These are phyloP conservation scores for Neria commutata DNA, from an alignment of 2,888 invertebrate genomes.

Conservation along the genomic window DNA sequence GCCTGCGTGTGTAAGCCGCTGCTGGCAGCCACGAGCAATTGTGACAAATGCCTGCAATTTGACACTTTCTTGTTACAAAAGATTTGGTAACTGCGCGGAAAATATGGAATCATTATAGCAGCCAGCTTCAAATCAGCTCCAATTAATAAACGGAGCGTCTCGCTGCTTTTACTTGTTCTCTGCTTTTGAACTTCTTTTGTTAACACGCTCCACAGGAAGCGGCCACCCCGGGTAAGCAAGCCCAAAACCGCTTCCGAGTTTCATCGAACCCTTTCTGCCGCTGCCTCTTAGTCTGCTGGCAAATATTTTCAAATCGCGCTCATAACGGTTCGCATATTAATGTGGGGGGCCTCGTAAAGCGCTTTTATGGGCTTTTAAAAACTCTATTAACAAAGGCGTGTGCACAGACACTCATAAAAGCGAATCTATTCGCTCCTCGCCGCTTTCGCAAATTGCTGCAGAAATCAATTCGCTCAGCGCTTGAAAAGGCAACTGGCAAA, in stretches of 20 bases:
- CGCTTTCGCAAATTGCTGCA: slow-evolving; percentile 51
- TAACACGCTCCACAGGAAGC: background rate
- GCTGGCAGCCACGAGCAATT: slow-evolving; percentile 14
- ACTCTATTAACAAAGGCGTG: slow-evolving; percentile 46
- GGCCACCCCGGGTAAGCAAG: background rate
- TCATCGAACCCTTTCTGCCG: slow-evolving; percentile 37
- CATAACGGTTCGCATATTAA: slow-evolving; percentile 52
- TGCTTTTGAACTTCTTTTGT: background rate
- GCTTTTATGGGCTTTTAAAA: slow-evolving; percentile 52
- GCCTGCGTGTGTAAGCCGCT: background rate
- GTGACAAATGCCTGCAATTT: slow-evolving; percentile 52
- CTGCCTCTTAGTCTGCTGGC: slow-evolving; percentile 36
- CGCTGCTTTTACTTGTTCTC: background rate
- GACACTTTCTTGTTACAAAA: slow-evolving; percentile 33
- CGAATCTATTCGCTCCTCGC: no score
- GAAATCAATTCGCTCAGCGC: slow-evolving; percentile 45
- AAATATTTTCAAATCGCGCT: slow-evolving; percentile 53
- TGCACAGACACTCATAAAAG: slow-evolving; percentile 45
- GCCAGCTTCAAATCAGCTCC: background rate
- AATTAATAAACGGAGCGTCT: background rate
- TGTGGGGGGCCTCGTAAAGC: slow-evolving; percentile 45
- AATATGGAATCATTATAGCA: background rate
- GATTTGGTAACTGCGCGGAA: background rate
- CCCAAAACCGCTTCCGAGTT: background rate
- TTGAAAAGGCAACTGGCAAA: background rate